Percentiles rank a stretch among this genome's conserved stretches.
Evolutionary conservation across 2,113 vertebrate species (phyloP).

Genomic region (Atherinomorus stipes): DNA sequence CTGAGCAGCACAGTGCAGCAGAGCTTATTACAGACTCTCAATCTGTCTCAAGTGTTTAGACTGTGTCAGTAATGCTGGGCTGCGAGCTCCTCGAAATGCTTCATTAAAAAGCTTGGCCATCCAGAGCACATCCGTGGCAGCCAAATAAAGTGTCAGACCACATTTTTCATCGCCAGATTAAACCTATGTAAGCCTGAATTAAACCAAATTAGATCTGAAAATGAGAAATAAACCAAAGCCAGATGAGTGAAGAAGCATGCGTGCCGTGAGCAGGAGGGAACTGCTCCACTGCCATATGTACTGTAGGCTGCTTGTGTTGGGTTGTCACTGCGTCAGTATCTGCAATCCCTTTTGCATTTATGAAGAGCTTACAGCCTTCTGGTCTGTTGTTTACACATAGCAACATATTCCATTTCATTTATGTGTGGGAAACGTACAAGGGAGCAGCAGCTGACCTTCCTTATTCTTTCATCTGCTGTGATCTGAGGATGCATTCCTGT

Average conservation of each 20-base stretch:
- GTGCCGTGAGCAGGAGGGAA: conserved; percentile 30
- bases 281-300: conserved; percentile 33
- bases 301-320: conserved; percentile 28
- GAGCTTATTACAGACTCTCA: conserved; percentile 75
- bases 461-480: conserved; percentile 74
- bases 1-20: conserved; percentile 62
- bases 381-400: conserved; percentile 44
- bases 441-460: conserved; percentile 27
- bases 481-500: conserved; percentile 69
- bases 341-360: conserved; percentile 34
- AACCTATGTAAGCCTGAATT: conserved; percentile 74
- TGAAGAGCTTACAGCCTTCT: conserved; percentile 37
- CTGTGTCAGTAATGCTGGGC: conserved; percentile 59
- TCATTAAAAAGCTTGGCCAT: conserved; percentile 76
- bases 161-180: conserved; percentile 80
- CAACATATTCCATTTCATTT: conserved; percentile 45
- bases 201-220: conserved; percentile 76
- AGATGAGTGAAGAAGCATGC: conserved; percentile 48
- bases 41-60: conserved; percentile 75
- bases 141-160: conserved; percentile 78
- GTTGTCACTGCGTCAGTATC: conserved; percentile 20
- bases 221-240: conserved; percentile 70
- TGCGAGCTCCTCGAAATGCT: conserved; percentile 62
- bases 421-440: conserved; percentile 23
- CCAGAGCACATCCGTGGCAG: conserved; percentile 66